Conservation (phyloP, 2,888 invertebrate genomes). For the Sarcophaga variegata region DNA sequence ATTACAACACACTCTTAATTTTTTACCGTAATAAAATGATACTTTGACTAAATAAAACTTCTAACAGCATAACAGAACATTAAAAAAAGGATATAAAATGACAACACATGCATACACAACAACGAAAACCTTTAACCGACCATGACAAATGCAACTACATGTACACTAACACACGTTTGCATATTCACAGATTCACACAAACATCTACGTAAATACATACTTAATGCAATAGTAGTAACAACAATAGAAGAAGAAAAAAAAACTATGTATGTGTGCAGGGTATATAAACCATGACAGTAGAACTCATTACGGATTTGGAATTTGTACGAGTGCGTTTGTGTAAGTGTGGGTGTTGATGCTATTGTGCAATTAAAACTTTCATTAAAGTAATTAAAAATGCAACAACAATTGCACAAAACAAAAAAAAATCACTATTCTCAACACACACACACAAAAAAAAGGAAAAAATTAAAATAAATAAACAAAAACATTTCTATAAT, state of each 20-base stretch:
- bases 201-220: constrained; percentile 1
- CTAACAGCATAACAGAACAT: constrained; percentile 44
- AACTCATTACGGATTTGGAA: constrained; percentile 63
- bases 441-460: constrained; percentile 2
- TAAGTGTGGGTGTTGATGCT: constrained; percentile 50
- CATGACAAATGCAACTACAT: constrained; percentile 51
- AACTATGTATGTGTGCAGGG: background rate
- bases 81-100: constrained; percentile 31
- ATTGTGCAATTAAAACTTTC: constrained; percentile 80
- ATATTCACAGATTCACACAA: constrained; percentile 24
- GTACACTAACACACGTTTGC: background rate
- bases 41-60: constrained; percentile 61
- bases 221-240: constrained; percentile 32
- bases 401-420: constrained; percentile 73
- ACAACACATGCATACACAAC: constrained; percentile 22
- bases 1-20: constrained; percentile 11
- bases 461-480: constrained; percentile 10
- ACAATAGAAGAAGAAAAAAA: constrained; percentile 20
- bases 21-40: constrained; percentile 55
- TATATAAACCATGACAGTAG: constrained; percentile 58
- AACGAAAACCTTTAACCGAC: constrained; percentile 53
- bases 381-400: constrained; percentile 81
- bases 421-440: constrained; percentile 38
- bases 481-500: constrained; percentile 39
- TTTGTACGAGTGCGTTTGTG: constrained; percentile 39